Base-by-base conservation (phyloP, 2,888 invertebrate species). In the Tinea trinotella region DNA sequence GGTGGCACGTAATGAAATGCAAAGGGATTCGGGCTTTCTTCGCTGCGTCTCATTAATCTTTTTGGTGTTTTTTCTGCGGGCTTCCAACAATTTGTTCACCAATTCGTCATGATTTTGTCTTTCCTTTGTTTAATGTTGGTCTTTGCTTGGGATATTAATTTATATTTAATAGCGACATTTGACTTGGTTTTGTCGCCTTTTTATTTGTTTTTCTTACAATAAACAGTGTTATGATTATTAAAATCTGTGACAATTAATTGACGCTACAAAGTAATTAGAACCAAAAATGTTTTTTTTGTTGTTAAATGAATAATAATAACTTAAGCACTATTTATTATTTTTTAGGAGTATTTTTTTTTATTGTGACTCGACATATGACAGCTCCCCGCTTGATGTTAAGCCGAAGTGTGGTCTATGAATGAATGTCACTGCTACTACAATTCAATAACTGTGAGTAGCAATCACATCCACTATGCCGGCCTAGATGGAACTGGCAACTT, bases 11-110 rank as follows among this genome's bases (percentile, higher is more conserved):
- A 76, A 77, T 76, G 75, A 76, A 76, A 74, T 74, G 76, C 71
- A 76, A 76, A 76, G 74, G 71, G 64, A 68, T 63, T 61, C 63
- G 54, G 53, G 56, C 22, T 57, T 57, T 61, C 70, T 67, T 70
- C 64, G 71, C 65, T 65, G 68, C 64, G 61, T 64, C 68, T 67
- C 76, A 76, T 80, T 78, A 75, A 74, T 79, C 77, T 77, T 40
- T 15, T 46, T 3, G 64, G 67, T 64, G 65, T 71, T 67, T 73
- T 71, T 67, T 73, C 71, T 77, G 76, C 74, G 68, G 69, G 69
- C 71, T 68, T 67, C 66, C 61, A 55, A 69, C 71, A 72, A 73
- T 73, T 74, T 74, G 74, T 75, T 71, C 68, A 63, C 59, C 64
- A 67, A 76, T 74, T 73, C 71, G 67, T 74, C 73, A 74, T 68